A percentile compares a stretch with the other conserved stretches of the same genome.
These are phyloP conservation scores for Dreissena rostriformis DNA, from an alignment of 1,140 invertebrate genomes.

Conservation along the genomic window DNA sequence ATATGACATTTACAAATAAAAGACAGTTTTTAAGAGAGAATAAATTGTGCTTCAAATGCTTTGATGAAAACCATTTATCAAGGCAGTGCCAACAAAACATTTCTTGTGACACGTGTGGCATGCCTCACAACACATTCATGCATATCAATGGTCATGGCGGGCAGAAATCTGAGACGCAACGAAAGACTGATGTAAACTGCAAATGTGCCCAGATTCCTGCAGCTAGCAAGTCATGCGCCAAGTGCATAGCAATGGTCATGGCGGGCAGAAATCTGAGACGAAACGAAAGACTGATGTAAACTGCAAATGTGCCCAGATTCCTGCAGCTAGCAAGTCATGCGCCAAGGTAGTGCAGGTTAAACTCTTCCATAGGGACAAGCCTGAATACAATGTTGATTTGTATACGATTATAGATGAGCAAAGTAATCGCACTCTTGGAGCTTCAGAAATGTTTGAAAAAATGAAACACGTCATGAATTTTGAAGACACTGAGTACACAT, in stretches of 20 bases:
- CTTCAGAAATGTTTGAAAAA: background rate
- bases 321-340: background rate
- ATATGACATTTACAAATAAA: background rate
- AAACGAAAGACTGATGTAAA: background rate
- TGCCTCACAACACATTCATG: background rate
- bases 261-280: background rate
- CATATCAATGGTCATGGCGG: background rate
- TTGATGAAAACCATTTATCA: background rate
- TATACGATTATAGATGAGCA: constrained; percentile 23
- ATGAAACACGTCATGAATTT: background rate
- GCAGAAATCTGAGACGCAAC: background rate
- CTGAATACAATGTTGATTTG: background rate
- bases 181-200: background rate
- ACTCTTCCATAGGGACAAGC: background rate
- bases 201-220: too few relatives aligned
- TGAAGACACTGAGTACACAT: constrained; percentile 6
- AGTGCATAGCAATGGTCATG: constrained; percentile 2
- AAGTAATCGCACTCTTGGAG: background rate
- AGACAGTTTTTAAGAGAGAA: constrained; percentile 9
- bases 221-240: constrained; percentile 4
- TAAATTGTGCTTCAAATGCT: constrained; percentile 23
- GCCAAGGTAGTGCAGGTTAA: background rate
- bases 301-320: background rate
- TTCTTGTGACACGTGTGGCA: background rate
- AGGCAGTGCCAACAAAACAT: background rate